phyloP scores from a whole-genome alignment of 2,797 vertebrate genomes.

The Graptemys geographica region DNA sequence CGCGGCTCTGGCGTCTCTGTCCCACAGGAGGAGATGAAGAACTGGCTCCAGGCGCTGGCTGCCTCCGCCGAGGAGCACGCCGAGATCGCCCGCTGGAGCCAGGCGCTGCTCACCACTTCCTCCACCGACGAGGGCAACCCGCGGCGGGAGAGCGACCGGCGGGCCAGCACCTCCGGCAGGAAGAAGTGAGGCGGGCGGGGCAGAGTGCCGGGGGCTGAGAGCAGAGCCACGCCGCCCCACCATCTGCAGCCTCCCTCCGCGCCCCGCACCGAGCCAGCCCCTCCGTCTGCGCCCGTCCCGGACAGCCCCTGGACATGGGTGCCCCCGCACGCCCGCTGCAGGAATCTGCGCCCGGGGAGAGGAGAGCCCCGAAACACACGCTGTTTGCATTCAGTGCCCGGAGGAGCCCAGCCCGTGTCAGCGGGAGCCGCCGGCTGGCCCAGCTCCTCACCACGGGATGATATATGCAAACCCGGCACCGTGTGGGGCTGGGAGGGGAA shows the following conservation, averaged over 20 bases:
- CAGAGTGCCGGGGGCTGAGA: not conserved
- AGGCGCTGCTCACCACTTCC: constrained; percentile 92
- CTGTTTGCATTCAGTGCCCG: too few species aligned
- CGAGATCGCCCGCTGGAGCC: constrained; percentile 90
- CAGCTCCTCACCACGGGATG: not conserved
- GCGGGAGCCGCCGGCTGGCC: not conserved
- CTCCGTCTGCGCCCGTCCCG: too few species aligned
- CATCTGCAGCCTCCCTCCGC: too few species aligned
- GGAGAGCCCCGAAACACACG: too few species aligned
- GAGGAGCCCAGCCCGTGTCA: not conserved
- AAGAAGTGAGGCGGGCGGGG: constrained; percentile 84
- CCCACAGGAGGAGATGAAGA: constrained; percentile 90
- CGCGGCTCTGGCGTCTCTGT: not conserved
- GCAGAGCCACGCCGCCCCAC: too few species aligned
- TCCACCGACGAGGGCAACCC: constrained; percentile 89
- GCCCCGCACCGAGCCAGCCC: too few species aligned
- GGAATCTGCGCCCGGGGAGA: not conserved
- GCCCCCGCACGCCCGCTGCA: not conserved
- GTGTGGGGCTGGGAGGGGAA: not conserved
- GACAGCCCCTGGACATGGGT: not conserved
- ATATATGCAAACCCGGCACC: not conserved
- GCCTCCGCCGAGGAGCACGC: constrained; percentile 87
- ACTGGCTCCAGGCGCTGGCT: constrained; percentile 87
- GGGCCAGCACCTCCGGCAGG: constrained; percentile 88
- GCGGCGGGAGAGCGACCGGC: constrained; percentile 82